Base-by-base conservation (phyloP, 2,797 vertebrate genomes). In the Tolypeutes matacus region DNA sequence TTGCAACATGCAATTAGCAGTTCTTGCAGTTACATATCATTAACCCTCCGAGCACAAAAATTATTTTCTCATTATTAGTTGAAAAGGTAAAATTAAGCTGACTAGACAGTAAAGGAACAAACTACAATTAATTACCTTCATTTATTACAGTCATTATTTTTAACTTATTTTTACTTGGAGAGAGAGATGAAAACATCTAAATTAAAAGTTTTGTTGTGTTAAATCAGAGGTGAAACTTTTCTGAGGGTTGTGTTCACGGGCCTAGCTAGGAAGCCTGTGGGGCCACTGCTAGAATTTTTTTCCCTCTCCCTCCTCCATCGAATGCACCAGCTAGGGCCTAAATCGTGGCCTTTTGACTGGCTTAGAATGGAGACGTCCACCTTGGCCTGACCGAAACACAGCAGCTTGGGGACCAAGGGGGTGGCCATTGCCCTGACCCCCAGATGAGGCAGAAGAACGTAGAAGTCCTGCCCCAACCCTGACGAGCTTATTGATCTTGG, bases 1-100 rank as follows among this genome's bases (percentile, higher is more conserved):
- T 99, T 99, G 99, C 99, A 99, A 99, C 99, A 99, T 99, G 99
- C 99, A 99, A 99, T 99, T 99, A 99, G 99, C 99, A 98, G 99
- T 99, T 99, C 99, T 99, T 98, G 98, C 98, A 99, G 99, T 99
- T 99, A 99, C 99, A 99, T 99, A 99, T 99, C 99, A 99, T 99
- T 99, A 99, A 99, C 99, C 99, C 99, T 99, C 99, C 98, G 98
- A 99, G 99, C 99, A 99, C 99, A 99, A 99, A 99, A 99, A 99
- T 99, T 99, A 99, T 99, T 99, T 99, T 99, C 99, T 99, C 99
- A 99, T 99, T 99, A 99, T 99, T 99, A 99, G 99, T 99, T 99
- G 98, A 99, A 99, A 99, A 99, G 99, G 99, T 99, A 99, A 98
- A 99, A 99, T 99, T 98, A 99, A 99, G 99, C 99, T 99, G 99